Conservation (phyloP, 2,113 vertebrate genomes). For the Gambusia affinis region DNA sequence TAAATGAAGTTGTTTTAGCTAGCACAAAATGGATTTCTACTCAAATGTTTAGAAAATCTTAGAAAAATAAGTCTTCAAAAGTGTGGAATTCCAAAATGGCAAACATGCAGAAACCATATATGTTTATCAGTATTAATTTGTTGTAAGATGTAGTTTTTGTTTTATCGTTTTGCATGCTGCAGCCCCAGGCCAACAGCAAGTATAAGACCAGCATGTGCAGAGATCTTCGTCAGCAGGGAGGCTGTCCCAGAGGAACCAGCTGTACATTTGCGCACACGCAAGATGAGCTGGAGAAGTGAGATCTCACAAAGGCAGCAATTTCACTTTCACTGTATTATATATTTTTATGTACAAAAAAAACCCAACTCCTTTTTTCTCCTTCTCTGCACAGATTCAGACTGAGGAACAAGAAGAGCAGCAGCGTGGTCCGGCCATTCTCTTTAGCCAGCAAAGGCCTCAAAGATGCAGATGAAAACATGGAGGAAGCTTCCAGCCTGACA, state of each 20-base stretch:
- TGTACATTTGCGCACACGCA: slow-evolving; percentile 98
- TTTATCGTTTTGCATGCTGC: slow-evolving; percentile 18
- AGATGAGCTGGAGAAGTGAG: slow-evolving; percentile 95
- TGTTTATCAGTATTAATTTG: neutral
- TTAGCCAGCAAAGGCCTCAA: slow-evolving; percentile 82
- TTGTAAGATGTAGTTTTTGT: too few relatives aligned
- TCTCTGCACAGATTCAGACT: slow-evolving; percentile 84
- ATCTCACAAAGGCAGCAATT: neutral
- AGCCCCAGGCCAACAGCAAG: slow-evolving; percentile 97
- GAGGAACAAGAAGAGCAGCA: slow-evolving; percentile 94
- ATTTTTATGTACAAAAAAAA: neutral
- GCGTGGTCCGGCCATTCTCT: slow-evolving; percentile 85
- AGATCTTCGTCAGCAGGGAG: slow-evolving; percentile 94
- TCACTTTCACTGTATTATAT: neutral
- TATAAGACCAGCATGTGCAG: slow-evolving; percentile 99
- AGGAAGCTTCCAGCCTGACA: slow-evolving; percentile 75
- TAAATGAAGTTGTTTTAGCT: neutral
- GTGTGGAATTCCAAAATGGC: neutral
- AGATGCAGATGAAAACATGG: slow-evolving; percentile 82
- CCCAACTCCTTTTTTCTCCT: neutral
- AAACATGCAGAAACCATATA: neutral
- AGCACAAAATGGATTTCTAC: neutral
- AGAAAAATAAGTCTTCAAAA: neutral
- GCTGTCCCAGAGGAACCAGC: slow-evolving; percentile 92
- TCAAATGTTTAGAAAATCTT: neutral